phyloP scores from a whole-genome alignment of 2,888 invertebrate species.

The Imbricaverruca yamaguchii region DNA sequence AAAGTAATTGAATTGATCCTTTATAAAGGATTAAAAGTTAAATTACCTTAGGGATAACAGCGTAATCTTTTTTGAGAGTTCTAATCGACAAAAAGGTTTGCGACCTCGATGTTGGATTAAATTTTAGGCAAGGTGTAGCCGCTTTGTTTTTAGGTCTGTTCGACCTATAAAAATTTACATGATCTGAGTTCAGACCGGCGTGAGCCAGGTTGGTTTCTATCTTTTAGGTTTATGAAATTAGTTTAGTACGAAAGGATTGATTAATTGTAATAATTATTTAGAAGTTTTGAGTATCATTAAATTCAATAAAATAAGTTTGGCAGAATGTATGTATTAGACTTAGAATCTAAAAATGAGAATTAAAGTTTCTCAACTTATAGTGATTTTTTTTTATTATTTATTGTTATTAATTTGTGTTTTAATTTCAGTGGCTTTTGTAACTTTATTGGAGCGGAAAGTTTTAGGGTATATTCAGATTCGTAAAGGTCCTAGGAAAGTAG shows the following conservation, averaged over 20 bases:
- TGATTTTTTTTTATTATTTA: slow-evolving; percentile 37
- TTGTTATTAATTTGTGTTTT: slow-evolving; percentile 52
- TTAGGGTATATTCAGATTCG: slow-evolving; percentile 65
- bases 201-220: slow-evolving; percentile 81
- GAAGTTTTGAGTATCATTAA: slow-evolving; percentile 65
- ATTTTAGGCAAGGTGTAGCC: slow-evolving; percentile 57
- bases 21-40: slow-evolving; percentile 55
- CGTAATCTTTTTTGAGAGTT: slow-evolving; percentile 67
- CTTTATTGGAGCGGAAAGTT: slow-evolving; percentile 61
- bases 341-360: slow-evolving; percentile 56
- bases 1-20: slow-evolving; percentile 48
- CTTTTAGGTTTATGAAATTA: slow-evolving; percentile 42
- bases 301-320: slow-evolving; percentile 55
- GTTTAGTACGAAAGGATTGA: slow-evolving; percentile 40
- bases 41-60: slow-evolving; percentile 81
- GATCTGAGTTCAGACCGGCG: slow-evolving; percentile 83
- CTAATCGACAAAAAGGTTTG: slow-evolving; percentile 65
- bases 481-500: slow-evolving; percentile 64
- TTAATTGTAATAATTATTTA: slow-evolving; percentile 48
- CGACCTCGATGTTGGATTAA: slow-evolving; percentile 88
- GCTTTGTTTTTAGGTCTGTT: slow-evolving; percentile 52
- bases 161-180: slow-evolving; percentile 75
- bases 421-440: slow-evolving; percentile 61
- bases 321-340: slow-evolving; percentile 61
- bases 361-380: slow-evolving; percentile 44